These are phyloP conservation scores for Eristalis arbustorum DNA, from an alignment of 2,888 invertebrate species.

Conservation along the genomic window DNA sequence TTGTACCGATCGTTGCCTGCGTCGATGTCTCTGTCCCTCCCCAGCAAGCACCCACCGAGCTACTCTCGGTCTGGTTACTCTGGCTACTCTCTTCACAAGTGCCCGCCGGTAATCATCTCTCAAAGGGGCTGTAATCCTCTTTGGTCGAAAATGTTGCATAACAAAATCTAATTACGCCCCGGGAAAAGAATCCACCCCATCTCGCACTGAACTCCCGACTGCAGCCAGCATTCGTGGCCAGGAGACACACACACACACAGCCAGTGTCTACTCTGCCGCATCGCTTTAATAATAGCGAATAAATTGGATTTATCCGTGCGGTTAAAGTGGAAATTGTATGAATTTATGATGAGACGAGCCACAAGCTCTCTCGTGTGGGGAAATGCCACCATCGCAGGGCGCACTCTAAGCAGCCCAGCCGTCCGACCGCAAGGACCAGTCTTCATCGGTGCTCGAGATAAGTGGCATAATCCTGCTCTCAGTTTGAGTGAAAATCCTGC, in stretches of 20 bases:
- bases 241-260: too few species aligned
- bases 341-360: constrained; percentile 58
- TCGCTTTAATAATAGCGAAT: constrained; percentile 68
- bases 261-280: too few species aligned
- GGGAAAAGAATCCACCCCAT: background rate
- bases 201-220: background rate
- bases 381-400: background rate
- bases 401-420: constrained; percentile 21
- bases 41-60: too few species aligned
- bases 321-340: constrained; percentile 67
- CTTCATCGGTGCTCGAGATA: constrained; percentile 42
- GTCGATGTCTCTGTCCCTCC: too few species aligned
- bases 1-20: too few species aligned
- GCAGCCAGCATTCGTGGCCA: constrained; percentile 21
- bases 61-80: too few species aligned
- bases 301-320: constrained; percentile 66
- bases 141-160: constrained; percentile 33
- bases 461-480: constrained; percentile 68
- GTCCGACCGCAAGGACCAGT: constrained; percentile 6
- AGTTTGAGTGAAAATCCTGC: constrained; percentile 67
- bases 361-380: background rate
- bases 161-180: constrained; percentile 59
- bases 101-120: background rate
- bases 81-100: too few species aligned
- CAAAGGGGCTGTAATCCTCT: constrained; percentile 8